Percentiles rank a stretch among this genome's conserved stretches.
Evolutionary conservation across 2,797 vertebrate genomes (phyloP).

Genomic region (Mus caroli): DNA sequence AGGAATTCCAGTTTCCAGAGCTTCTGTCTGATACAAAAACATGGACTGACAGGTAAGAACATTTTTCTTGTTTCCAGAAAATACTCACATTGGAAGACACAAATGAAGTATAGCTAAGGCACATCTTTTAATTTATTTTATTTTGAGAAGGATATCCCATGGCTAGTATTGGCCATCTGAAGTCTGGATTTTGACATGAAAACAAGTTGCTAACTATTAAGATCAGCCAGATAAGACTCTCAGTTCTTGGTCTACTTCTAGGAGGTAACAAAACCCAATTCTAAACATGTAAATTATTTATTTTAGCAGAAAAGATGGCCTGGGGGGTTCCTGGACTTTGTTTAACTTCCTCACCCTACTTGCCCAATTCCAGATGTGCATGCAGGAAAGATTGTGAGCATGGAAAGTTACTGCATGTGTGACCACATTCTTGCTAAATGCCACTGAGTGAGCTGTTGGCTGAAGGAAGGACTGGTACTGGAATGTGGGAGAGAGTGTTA

Average conservation of each 20-base stretch:
- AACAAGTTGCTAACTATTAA: not conserved
- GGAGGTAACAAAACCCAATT: slow-evolving; percentile 17
- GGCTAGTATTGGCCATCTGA: not conserved
- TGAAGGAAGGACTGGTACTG: not conserved
- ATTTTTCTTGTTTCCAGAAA: not conserved
- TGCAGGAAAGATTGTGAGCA: not conserved
- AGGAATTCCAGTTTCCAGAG: not conserved
- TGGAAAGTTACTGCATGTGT: slow-evolving; percentile 7
- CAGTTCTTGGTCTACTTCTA: slow-evolving; percentile 33
- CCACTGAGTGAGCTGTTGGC: slow-evolving; percentile 24
- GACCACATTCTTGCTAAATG: slow-evolving; percentile 57
- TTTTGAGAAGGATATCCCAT: slow-evolving; percentile 30
- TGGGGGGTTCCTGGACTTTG: not conserved
- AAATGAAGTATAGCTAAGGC: not conserved
- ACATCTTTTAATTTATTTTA: not conserved
- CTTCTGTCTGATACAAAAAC: not conserved
- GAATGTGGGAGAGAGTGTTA: not conserved
- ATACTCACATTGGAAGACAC: not conserved
- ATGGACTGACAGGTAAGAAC: not conserved
- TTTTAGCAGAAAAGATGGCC: slow-evolving; percentile 14
- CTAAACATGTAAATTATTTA: slow-evolving; percentile 33
- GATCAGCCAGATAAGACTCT: not conserved
- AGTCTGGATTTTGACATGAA: slow-evolving; percentile 13
- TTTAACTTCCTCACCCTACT: slow-evolving; percentile 43
- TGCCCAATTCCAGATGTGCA: slow-evolving; percentile 41